Evolutionary conservation across 2,888 invertebrate species (phyloP), one percentile per base, ranked within the genome.

Genomic region (Frankliniella intonsa): DNA sequence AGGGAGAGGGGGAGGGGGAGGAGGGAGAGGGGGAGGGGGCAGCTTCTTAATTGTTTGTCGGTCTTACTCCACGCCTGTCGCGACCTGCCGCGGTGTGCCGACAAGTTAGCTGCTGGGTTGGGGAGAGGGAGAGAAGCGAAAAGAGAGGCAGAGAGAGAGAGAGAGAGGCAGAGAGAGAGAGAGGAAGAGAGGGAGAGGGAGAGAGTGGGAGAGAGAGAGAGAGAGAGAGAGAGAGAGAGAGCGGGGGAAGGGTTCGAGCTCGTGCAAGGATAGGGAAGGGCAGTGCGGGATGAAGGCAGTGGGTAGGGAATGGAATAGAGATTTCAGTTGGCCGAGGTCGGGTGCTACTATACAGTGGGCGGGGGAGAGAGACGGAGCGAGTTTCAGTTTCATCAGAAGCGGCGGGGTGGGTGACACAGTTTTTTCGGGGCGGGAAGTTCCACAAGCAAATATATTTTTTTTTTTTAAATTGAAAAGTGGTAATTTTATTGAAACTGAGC

Each of bases 1-100:
- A n/a, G 17, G 12, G n/a, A 11, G 22, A 10, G 69, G 25, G 69
- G 69, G 25, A 11, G 69, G 69, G 22, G 69, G 3, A 8, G 69
- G 65, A 19, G n/a, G 69, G 69, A 9, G 11, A 10, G 69, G 25
- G 69, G 10, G 25, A 25, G 25, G 69, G 69, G 22, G 25, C 69
- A 25, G 69, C 69, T 76, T 25, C 69, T 76, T 76, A 76, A 76
- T 76, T 76, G 69, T 76, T 76, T 76, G 69, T 76, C 69, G 69
- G 69, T 76, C 69, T 76, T 76, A 76, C 69, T 76, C 25, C 69
- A 25, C 69, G 69, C 69, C 69, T 76, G 69, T 76, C 69, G 69
- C 69, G 69, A 62, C 17, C 62, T 62, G 62, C 62, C 62, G 62
- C 62, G 62, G 62, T 62, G 62, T 17, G 62, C 62, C 62, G 62